Base-by-base conservation (phyloP, 37 sponge, comb jelly and placozoan species). In the Halisarca cf. caerulea region DNA sequence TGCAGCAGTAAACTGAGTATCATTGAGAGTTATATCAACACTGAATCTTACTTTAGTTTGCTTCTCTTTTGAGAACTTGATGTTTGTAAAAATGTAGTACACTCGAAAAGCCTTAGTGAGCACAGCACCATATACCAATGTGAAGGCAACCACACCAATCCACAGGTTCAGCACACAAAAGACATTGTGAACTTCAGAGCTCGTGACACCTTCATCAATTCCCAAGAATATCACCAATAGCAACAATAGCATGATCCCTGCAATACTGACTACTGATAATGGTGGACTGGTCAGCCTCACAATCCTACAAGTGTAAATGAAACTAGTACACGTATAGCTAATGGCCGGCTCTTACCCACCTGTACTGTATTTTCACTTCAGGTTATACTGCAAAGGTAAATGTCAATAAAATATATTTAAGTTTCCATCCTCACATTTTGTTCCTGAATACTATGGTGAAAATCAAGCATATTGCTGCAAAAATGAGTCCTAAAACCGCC, bases 21-120 rank as follows among this genome's bases (percentile, higher is more conserved):
- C n/a, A n/a, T n/a, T n/a, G n/a, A n/a, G n/a, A n/a, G n/a, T n/a
- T n/a, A n/a, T n/a, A n/a, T n/a, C n/a, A n/a, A n/a, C n/a, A n/a
- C n/a, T n/a, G n/a, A n/a, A n/a, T n/a, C 51, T 47, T 11, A 47
- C 51, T 11, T 47, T 47, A 47, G 51, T 47, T 47, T 47, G 51
- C 51, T 47, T 47, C 51, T 47, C 9, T 11, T 47, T 47, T 47
- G 51, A 47, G 11, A 47, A 6, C 11, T 47, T 47, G 11, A 47
- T 47, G 51, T 47, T 47, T 47, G 6, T 47, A 58, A 91, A 88
- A 44, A 88, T 81, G 81, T 88, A 91, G 66, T 88, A 88, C 57
- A 91, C 85, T 24, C 92, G 53, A 84, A 88, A 91, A 42, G 88
- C 84, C 81, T 91, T 87, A 44, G 73, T 80, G 68, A 91, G 80